These are phyloP conservation scores for Clarias laeviceps DNA, from an alignment of 2,797 vertebrate species.

Conservation along the genomic window DNA sequence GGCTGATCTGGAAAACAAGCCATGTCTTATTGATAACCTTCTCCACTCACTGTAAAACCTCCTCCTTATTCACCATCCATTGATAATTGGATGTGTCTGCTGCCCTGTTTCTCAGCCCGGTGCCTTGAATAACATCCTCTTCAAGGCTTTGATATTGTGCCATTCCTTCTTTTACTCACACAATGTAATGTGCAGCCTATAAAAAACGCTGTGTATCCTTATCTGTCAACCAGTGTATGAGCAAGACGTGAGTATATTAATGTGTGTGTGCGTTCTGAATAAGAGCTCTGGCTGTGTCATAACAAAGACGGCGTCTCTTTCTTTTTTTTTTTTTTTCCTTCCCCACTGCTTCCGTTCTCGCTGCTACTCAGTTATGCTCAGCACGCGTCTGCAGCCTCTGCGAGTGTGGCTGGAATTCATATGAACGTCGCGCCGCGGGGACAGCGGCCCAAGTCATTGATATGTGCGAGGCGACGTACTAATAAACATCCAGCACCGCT, in stretches of 20 bases:
- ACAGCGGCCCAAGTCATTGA: constrained; percentile 76
- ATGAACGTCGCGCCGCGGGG: constrained; percentile 73
- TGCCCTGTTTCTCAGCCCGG: constrained; percentile 21
- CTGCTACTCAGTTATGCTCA: constrained; percentile 75
- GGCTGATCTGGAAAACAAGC: constrained; percentile 48
- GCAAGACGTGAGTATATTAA: constrained; percentile 32
- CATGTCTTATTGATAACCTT: constrained; percentile 52
- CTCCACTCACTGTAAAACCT: constrained; percentile 23
- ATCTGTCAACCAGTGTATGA: constrained; percentile 44
- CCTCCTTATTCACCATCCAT: constrained; percentile 29
- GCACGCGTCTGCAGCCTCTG: constrained; percentile 73
- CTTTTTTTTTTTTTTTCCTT: too few species aligned
- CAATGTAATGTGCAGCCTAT: constrained; percentile 27
- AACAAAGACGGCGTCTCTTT: constrained; percentile 42
- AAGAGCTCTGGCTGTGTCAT: constrained; percentile 47
- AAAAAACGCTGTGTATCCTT: constrained; percentile 48
- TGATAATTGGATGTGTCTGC: constrained; percentile 38
- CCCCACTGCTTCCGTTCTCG: constrained; percentile 56
- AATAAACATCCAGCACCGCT: constrained; percentile 77
- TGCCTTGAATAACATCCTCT: constrained; percentile 37
- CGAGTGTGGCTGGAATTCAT: constrained; percentile 81
- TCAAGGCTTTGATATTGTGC: constrained; percentile 49
- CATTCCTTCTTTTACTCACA: constrained; percentile 23
- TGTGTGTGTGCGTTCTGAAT: constrained; percentile 34
- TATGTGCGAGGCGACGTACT: constrained; percentile 77